Evolutionary conservation across 2,888 invertebrate genomes (phyloP).

Genomic region (Drosophila acutilabella): DNA sequence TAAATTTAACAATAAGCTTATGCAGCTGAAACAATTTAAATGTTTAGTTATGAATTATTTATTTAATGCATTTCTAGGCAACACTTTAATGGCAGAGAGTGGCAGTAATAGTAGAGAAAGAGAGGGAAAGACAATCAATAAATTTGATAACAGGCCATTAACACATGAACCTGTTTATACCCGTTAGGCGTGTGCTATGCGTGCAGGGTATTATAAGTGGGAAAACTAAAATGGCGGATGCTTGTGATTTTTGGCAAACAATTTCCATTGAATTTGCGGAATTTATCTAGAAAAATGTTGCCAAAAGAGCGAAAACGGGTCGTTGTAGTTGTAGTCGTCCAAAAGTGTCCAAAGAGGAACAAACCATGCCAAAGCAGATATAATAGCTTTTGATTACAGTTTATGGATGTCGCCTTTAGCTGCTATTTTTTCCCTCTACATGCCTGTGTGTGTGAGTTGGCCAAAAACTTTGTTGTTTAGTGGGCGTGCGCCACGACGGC

Average conservation of each 20-base stretch:
- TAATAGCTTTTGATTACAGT: constrained; percentile 80
- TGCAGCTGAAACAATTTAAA: constrained; percentile 4
- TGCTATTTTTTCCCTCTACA: constrained; percentile 13
- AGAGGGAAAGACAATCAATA: background rate
- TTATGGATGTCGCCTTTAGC: constrained; percentile 79
- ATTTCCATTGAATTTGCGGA: constrained; percentile 72
- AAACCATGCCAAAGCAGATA: constrained; percentile 65
- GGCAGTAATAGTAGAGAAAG: background rate
- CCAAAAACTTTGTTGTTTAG: constrained; percentile 63
- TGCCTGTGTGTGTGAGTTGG: constrained; percentile 22
- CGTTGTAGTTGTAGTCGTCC: constrained; percentile 7
- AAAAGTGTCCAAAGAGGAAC: constrained; percentile 30
- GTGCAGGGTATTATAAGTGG: constrained; percentile 38
- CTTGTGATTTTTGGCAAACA: constrained; percentile 73
- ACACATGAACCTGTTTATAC: constrained; percentile 4
- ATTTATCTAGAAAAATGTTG: constrained; percentile 75
- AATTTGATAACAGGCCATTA: background rate
- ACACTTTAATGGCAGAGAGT: background rate
- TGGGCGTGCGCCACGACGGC: constrained; percentile 71
- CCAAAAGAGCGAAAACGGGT: constrained; percentile 59
- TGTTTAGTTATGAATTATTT: constrained; percentile 1
- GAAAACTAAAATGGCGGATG: constrained; percentile 43
- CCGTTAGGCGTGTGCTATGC: constrained; percentile 3
- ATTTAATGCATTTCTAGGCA: background rate
- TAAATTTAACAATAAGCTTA: constrained; percentile 7